These are phyloP conservation scores for Turnix velox DNA, from an alignment of 2,113 vertebrate genomes.

Conservation along the genomic window DNA sequence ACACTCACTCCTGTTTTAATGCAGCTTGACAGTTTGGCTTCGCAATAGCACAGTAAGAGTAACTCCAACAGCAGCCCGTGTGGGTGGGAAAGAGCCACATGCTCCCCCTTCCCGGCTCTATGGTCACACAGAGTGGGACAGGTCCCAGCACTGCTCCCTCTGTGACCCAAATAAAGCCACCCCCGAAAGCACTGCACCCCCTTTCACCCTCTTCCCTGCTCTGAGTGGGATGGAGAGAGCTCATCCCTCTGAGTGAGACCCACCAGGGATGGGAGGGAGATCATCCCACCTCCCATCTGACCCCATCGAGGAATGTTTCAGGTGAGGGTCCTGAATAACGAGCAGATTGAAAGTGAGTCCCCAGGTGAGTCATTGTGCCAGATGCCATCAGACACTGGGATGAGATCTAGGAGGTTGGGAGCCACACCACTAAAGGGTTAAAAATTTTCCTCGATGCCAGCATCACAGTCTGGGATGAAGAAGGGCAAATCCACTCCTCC, in stretches of 20 bases:
- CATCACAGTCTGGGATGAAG: background rate
- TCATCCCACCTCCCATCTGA: accelerated
- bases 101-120: background rate
- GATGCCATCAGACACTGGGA: background rate
- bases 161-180: background rate
- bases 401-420: background rate
- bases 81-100: background rate
- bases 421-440: background rate
- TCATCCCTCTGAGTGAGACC: background rate
- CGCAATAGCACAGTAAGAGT: background rate
- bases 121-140: background rate
- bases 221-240: background rate
- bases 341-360: background rate
- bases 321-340: background rate
- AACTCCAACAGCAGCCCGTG: background rate
- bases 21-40: slow-evolving; percentile 53
- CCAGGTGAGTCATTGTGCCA: background rate
- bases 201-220: accelerated
- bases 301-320: background rate
- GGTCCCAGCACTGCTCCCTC: accelerated
- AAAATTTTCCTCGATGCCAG: background rate
- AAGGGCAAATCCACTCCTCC: background rate
- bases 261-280: background rate
- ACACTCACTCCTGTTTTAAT: background rate
- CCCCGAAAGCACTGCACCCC: accelerated